phyloP scores from a whole-genome alignment of 2,888 invertebrate species.

The Apotomis capreana region DNA sequence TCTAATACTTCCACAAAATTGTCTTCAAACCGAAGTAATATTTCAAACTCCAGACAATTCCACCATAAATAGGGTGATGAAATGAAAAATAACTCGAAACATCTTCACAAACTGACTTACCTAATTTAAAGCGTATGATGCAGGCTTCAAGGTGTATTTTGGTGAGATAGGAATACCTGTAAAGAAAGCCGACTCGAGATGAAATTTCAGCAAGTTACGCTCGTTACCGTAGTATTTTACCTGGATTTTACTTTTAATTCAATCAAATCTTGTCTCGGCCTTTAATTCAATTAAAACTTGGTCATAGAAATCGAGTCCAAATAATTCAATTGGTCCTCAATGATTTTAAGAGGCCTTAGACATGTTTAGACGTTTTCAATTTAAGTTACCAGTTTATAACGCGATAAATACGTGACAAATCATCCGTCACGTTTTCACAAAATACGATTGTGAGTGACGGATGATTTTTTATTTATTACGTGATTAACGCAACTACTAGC shows the following conservation, averaged over 20 bases:
- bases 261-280: constrained; percentile 26
- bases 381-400: too few relatives aligned
- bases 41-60: constrained; percentile 20
- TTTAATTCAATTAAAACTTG: constrained; percentile 36
- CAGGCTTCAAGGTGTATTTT: constrained; percentile 1
- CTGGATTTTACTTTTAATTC: constrained; percentile 32
- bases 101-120: neutral
- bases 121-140: neutral
- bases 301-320: constrained; percentile 25
- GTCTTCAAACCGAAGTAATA: constrained; percentile 22
- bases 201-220: constrained; percentile 26
- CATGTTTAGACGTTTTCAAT: neutral
- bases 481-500: too few relatives aligned
- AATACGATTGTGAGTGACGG: too few relatives aligned
- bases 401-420: too few relatives aligned
- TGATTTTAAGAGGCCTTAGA: constrained; percentile 5
- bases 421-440: too few relatives aligned
- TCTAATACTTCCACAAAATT: constrained; percentile 19
- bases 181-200: constrained; percentile 11
- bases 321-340: constrained; percentile 24
- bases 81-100: constrained; percentile 26
- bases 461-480: too few relatives aligned
- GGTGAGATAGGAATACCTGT: neutral
- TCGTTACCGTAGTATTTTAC: constrained; percentile 23
- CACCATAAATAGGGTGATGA: constrained; percentile 8